phyloP scores from a whole-genome alignment of 2,888 invertebrate genomes.

The Lithosia quadra region DNA sequence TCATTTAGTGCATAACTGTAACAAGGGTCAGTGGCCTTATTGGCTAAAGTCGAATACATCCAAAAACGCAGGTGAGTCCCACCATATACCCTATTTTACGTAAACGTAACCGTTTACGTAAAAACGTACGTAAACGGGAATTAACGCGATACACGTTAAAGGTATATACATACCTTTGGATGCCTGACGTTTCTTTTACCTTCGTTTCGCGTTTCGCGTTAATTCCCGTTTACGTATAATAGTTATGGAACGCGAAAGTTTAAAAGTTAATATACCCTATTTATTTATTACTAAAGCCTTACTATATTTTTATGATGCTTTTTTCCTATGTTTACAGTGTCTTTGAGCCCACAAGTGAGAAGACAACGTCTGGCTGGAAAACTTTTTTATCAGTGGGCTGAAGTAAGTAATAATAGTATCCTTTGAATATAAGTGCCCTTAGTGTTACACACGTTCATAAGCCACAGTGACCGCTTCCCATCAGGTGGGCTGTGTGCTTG shows the following conservation, averaged over 20 bases:
- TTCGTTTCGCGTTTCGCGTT: too few species aligned
- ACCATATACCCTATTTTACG: not conserved
- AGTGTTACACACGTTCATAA: too few species aligned
- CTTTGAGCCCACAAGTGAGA: constrained; percentile 77
- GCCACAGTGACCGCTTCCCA: too few species aligned
- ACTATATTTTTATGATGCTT: not conserved
- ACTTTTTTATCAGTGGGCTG: constrained; percentile 99
- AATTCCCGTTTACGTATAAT: too few species aligned
- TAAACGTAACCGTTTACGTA: too few species aligned
- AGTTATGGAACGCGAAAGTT: too few species aligned
- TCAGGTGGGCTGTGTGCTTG: too few species aligned
- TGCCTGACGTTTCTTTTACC: too few species aligned
- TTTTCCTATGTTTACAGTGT: constrained; percentile 86
- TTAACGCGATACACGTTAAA: too few species aligned
- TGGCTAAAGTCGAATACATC: constrained; percentile 96
- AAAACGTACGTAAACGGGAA: too few species aligned
- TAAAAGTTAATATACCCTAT: too few species aligned
- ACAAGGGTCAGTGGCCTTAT: constrained; percentile 99
- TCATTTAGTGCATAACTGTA: constrained; percentile 98
- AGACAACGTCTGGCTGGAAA: constrained; percentile 94
- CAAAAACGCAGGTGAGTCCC: constrained; percentile 73
- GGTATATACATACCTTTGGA: too few species aligned
- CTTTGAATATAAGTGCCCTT: not conserved
- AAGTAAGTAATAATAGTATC: constrained; percentile 85
- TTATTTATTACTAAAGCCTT: not conserved